Evolutionary conservation across 35 echinoderm and acorn worm genomes (phyloP).

Genomic region (Hemicentrotus pulcherrimus): DNA sequence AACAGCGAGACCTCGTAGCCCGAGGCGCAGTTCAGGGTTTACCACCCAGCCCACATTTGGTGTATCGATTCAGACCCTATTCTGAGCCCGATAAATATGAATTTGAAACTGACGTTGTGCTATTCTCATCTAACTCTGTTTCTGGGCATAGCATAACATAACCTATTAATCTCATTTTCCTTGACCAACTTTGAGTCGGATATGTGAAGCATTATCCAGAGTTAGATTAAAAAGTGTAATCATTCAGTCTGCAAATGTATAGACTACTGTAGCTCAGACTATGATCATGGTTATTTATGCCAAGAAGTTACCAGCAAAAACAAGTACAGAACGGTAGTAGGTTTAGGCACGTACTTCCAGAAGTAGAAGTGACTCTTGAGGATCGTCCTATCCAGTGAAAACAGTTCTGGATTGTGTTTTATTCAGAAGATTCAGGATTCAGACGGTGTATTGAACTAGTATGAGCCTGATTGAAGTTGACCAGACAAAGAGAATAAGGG

Average conservation of each 20-base stretch:
- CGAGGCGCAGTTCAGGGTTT: slow-evolving; percentile 7
- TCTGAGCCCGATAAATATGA: neutral
- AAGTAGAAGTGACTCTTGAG: too few relatives aligned
- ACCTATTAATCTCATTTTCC: neutral
- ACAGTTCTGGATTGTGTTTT: too few relatives aligned
- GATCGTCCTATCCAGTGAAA: too few relatives aligned
- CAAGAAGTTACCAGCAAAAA: too few relatives aligned
- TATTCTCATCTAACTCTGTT: neutral
- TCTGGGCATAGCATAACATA: neutral
- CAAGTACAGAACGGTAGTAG: too few relatives aligned
- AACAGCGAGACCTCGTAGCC: neutral
- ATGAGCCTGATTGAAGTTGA: too few relatives aligned
- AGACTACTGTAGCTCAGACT: neutral
- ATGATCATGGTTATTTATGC: neutral
- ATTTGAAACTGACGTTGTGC: too few relatives aligned
- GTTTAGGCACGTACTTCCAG: too few relatives aligned
- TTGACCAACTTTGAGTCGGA: neutral
- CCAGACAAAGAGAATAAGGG: too few relatives aligned
- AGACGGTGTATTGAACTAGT: too few relatives aligned
- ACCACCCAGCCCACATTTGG: neutral
- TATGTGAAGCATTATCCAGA: neutral
- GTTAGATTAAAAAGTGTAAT: neutral
- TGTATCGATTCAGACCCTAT: neutral
- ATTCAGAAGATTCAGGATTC: too few relatives aligned
- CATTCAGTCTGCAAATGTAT: neutral